Evolutionary conservation across 2,113 vertebrate species (phyloP), one percentile per base, ranked within the genome.

Genomic region (Anarrhichthys ocellatus): DNA sequence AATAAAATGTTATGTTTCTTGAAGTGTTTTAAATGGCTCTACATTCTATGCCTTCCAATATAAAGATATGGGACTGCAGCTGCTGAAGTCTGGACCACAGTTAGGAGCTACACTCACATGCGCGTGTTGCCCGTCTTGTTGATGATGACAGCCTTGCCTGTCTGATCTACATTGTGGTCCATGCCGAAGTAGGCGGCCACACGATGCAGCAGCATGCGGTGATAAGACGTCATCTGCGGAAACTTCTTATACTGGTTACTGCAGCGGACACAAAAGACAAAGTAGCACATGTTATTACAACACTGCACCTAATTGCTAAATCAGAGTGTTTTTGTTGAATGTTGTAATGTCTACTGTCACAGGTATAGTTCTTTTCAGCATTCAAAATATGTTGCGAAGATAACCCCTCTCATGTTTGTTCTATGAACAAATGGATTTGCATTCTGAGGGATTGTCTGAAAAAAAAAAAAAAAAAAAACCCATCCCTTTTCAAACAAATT

Each of bases 221-320:
- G 98, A 92, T 99, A 99, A 3, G 98, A 99, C 90, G 98, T 99
- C 98, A 99, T 99, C 95, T 99, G 98, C 86, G 98, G 98, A 89
- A 99, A 99, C 95, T 99, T 99, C 96, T 99, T 99, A 92, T 99
- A 99, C 91, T 99, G 98, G 91, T 98, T 99, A 96, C 97, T 99
- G 89, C 67, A 89, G 56, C 64, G 83, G 36, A 58, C 10, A 78
- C 4, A 27, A 36, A 70, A 73, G 4, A 70, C 9, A 73, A 66
- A 67, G 14, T 9, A 44, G 0, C 9, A 24, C 0, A 34, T 46
- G 13, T 62, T 56, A 63, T 82, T 70, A 82, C 10, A 63, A 65
- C 29, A 83, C 6, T 66, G 48, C 3, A 46, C 54, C 52, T 2
- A 36, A 58, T 2, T 27, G 3, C n/a, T 29, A 20, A 27, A 38